These are phyloP conservation scores for Sporophila hypoxantha DNA, from an alignment of 2,113 vertebrate genomes.

Conservation along the genomic window DNA sequence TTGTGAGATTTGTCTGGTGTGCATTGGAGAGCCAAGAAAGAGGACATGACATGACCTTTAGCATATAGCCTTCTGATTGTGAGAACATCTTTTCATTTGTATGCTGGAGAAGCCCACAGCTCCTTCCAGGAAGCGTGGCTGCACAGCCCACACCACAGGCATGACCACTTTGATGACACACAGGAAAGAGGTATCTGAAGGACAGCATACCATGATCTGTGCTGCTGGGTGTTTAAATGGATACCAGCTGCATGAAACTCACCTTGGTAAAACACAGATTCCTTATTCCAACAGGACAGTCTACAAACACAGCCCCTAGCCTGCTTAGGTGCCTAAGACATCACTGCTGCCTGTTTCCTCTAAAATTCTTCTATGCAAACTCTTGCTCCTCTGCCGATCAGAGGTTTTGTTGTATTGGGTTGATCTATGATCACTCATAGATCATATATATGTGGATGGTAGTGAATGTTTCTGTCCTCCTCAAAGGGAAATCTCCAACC, in stretches of 20 bases:
- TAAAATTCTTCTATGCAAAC: not conserved
- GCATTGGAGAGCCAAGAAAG: not conserved
- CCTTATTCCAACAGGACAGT: not conserved
- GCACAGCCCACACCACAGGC: not conserved
- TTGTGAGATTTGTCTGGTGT: conserved; percentile 38
- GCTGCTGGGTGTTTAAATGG: not conserved
- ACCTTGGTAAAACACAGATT: not conserved
- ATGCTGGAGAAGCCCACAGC: not conserved
- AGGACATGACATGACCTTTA: not conserved
- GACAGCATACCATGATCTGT: not conserved
- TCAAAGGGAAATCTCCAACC: not conserved
- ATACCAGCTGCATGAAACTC: not conserved
- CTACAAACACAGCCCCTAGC: not conserved
- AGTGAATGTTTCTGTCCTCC: not conserved
- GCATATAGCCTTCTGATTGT: not conserved
- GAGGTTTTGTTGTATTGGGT: not conserved
- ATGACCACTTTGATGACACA: not conserved
- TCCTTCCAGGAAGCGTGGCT: not conserved
- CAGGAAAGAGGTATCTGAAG: not conserved
- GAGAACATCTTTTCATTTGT: not conserved
- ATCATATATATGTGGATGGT: not conserved
- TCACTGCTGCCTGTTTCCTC: not conserved
- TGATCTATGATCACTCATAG: not conserved
- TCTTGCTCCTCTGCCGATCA: not conserved
- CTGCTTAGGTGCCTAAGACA: not conserved